These are phyloP conservation scores for Mus pahari DNA, from an alignment of 2,113 vertebrate genomes.

Conservation along the genomic window DNA sequence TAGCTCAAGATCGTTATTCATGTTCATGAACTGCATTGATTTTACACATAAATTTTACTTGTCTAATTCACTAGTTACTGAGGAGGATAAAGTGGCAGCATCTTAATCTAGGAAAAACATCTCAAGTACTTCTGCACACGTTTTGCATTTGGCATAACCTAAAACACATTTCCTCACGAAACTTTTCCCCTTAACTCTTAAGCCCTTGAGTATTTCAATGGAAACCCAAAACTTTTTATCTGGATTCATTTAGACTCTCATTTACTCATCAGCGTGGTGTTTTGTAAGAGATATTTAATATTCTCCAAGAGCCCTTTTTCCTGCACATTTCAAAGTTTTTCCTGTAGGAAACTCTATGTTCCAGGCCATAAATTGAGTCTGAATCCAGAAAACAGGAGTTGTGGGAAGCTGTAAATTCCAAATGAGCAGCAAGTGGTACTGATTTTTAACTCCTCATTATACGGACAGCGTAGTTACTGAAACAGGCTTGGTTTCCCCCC, in stretches of 20 bases:
- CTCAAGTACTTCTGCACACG: conserved; percentile 65
- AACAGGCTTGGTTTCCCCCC: neutral
- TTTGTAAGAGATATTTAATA: conserved; percentile 82
- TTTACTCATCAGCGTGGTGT: conserved; percentile 78
- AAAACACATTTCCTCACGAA: conserved; percentile 74
- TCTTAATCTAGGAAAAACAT: conserved; percentile 75
- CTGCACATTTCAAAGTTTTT: conserved; percentile 78
- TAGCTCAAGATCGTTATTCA: conserved; percentile 66
- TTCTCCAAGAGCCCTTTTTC: conserved; percentile 76
- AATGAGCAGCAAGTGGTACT: conserved; percentile 69
- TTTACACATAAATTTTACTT: conserved; percentile 76
- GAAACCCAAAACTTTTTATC: conserved; percentile 77
- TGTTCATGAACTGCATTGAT: conserved; percentile 58
- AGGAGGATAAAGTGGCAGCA: conserved; percentile 62
- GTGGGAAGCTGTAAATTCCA: conserved; percentile 72
- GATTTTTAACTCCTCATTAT: conserved; percentile 57
- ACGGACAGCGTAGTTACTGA: conserved; percentile 17
- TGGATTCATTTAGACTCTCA: conserved; percentile 79
- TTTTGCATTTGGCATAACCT: conserved; percentile 78
- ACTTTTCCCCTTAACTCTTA: conserved; percentile 72
- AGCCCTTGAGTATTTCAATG: conserved; percentile 70
- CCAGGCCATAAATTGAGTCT: conserved; percentile 75
- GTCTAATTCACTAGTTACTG: conserved; percentile 77
- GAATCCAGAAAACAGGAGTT: conserved; percentile 77
- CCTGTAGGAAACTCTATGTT: conserved; percentile 80